Percentiles rank a stretch among this genome's conserved stretches.
These are phyloP conservation scores for Tetranychus truncatus DNA, from an alignment of 2,888 invertebrate genomes.

Conservation along the genomic window DNA sequence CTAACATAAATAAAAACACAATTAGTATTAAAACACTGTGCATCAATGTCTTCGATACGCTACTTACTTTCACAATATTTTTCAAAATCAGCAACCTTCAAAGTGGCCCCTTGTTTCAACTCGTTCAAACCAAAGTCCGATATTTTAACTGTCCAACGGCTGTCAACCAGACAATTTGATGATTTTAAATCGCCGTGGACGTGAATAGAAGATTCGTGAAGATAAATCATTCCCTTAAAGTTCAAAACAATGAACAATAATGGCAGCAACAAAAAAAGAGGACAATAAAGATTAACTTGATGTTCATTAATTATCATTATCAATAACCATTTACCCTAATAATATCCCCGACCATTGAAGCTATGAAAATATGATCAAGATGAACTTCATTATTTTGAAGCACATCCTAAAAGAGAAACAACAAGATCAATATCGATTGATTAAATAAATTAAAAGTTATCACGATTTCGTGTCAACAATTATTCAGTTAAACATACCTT, in stretches of 20 bases:
- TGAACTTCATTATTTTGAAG: conserved; percentile 31
- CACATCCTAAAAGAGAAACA: conserved; percentile 29
- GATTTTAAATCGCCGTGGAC: conserved; percentile 91
- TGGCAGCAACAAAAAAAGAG: conserved; percentile 20
- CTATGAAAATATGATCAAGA: conserved; percentile 37
- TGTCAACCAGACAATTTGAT: conserved; percentile 93
- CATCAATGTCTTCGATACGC: background rate
- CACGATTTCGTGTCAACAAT: conserved; percentile 3
- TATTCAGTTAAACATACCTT: conserved; percentile 30
- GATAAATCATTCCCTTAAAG: conserved; percentile 49
- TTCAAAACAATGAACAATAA: too few relatives aligned
- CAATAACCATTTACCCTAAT: conserved; percentile 32
- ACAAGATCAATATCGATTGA: background rate
- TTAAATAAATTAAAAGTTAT: background rate
- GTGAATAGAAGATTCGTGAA: conserved; percentile 38
- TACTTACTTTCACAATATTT: conserved; percentile 26
- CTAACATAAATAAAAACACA: too few relatives aligned
- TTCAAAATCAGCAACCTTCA: conserved; percentile 25
- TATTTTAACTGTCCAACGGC: conserved; percentile 89
- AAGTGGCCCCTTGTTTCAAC: conserved; percentile 34
- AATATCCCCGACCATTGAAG: conserved; percentile 36
- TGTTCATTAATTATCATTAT: background rate
- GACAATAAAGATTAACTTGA: background rate
- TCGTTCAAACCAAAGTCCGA: conserved; percentile 90
- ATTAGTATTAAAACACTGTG: too few relatives aligned